Percentiles rank a stretch among this genome's conserved stretches.
These are phyloP conservation scores for Chelonus insularis DNA, from an alignment of 1,140 invertebrate species.

Conservation along the genomic window DNA sequence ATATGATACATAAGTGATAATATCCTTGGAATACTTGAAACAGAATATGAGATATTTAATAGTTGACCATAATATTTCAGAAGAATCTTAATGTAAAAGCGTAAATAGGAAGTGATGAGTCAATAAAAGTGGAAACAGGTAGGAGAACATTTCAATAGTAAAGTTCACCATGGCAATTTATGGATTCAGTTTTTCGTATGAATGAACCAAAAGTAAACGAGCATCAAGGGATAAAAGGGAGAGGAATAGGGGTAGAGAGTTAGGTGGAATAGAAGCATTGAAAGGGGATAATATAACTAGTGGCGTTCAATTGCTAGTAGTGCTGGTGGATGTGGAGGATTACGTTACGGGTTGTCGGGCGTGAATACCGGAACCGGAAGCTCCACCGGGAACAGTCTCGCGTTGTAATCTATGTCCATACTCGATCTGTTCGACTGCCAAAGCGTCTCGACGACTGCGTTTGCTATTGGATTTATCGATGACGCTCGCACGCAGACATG, in stretches of 20 bases:
- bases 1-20: no score
- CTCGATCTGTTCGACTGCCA: slow-evolving; percentile 19
- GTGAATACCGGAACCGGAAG: slow-evolving; percentile 18
- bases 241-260: not conserved
- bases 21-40: no score
- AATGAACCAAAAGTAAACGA: not conserved
- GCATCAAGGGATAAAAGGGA: not conserved
- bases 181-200: no score
- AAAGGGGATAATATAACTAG: not conserved
- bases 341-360: slow-evolving; percentile 20
- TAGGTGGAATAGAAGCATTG: not conserved
- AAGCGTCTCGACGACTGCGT: slow-evolving; percentile 16
- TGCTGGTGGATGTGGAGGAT: not conserved
- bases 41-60: no score
- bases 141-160: not conserved
- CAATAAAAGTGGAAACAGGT: not conserved
- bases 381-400: slow-evolving; percentile 5
- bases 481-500: slow-evolving; percentile 4
- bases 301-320: not conserved
- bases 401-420: slow-evolving; percentile 21
- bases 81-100: no score
- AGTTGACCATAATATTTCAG: no score
- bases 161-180: not conserved
- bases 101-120: no score
- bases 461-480: slow-evolving; percentile 17